Base-by-base conservation (phyloP, 1,140 invertebrate genomes). In the Neodiprion virginianus region DNA sequence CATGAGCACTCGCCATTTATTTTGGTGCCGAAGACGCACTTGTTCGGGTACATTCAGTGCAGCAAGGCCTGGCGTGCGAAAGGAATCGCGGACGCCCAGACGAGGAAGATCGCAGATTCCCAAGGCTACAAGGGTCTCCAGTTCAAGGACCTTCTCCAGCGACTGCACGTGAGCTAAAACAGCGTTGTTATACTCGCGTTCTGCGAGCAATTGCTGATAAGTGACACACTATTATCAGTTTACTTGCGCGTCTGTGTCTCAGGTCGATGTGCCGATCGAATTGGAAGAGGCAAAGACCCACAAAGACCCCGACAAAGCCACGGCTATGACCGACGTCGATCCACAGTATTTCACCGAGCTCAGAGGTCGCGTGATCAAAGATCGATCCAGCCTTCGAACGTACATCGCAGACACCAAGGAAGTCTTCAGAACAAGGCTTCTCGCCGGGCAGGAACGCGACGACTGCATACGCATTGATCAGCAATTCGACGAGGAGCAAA, bases 321-420 rank as follows among this genome's bases (percentile, higher is more conserved):
- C 76, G 7, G 79, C 81, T 10, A 83, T 85, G 28, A 85, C 84
- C 5, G 90, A 93, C 77, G 85, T 93, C 3, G 91, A 93, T 84
- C 91, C 92, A 3, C 84, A 90, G 48, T 93, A 89, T 80, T 93
- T 91, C 79, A 89, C 88, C 7, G 84, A 91, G 77, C 84, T 93
- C 2, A 88, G 89, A 81, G 91, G 90, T 61, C 83, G 89, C 72
- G 83, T 89, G 3, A 89, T 90, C 4, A 84, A 89, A 74, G 89
- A 91, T 14, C 89, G 89, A 69, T 89, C 89, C 71, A 90, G 89
- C 48, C 82, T 90, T 53, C 79, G 82, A 53, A 82, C 88, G 48
- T 93, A 93, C 69, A 87, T 93, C 28, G 80, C 89, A n/a, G 89
- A 92, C 71, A 86, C 90, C 3, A 87, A 90, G 76, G 83, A 90